Percentiles rank a stretch among this genome's conserved stretches.
Evolutionary conservation across 2,113 vertebrate genomes (phyloP).

Genomic region (Malurus elegans): DNA sequence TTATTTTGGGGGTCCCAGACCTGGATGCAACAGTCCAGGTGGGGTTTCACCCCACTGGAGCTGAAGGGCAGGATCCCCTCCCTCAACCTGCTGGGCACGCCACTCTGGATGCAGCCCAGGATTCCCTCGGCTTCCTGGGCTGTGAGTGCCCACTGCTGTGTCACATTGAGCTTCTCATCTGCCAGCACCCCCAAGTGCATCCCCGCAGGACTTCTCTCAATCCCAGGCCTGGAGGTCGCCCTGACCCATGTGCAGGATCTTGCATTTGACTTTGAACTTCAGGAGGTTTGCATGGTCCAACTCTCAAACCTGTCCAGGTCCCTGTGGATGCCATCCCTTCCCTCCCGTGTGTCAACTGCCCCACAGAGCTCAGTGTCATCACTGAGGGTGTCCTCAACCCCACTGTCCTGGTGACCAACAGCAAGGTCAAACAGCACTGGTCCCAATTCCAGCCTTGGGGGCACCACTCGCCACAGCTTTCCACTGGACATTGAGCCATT

Average conservation of each 20-base stretch:
- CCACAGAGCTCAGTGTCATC: background rate
- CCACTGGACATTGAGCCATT: background rate
- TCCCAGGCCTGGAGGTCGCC: background rate
- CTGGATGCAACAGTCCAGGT: background rate
- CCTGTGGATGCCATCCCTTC: background rate
- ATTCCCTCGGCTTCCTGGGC: background rate
- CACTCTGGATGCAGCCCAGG: background rate
- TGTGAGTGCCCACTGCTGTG: too few relatives aligned
- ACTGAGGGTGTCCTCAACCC: background rate
- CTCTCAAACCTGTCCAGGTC: background rate
- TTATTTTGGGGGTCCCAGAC: background rate
- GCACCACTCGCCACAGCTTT: background rate
- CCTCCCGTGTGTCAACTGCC: background rate
- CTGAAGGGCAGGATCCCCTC: background rate
- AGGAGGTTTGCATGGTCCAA: background rate
- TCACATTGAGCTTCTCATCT: background rate
- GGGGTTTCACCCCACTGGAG: background rate
- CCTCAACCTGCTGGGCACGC: background rate
- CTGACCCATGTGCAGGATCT: background rate
- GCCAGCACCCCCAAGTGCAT: background rate
- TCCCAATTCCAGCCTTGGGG: too few relatives aligned
- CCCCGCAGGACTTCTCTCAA: background rate
- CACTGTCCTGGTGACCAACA: too few relatives aligned
- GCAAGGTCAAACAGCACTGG: background rate
- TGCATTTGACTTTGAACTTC: background rate